phyloP scores from a whole-genome alignment of 2,888 invertebrate species.

The Galerucella nymphaeae region DNA sequence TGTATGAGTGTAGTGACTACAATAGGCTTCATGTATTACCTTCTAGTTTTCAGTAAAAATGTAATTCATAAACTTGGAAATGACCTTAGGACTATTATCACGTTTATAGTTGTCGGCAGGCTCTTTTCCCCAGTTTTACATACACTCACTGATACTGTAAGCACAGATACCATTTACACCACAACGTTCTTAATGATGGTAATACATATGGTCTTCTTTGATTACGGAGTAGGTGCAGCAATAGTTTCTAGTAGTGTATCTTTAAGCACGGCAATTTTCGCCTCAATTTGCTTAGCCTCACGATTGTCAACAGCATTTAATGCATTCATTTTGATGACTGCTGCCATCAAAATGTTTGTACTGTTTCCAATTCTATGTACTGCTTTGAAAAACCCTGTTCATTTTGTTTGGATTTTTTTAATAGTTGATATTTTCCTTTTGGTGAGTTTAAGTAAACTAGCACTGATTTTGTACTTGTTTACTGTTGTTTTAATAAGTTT shows the following conservation, averaged over 20 bases:
- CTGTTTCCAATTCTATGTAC: conserved; percentile 84
- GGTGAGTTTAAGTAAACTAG: conserved; percentile 69
- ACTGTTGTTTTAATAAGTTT: conserved; percentile 75
- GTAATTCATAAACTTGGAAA: conserved; percentile 62
- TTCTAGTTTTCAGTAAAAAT: conserved; percentile 49
- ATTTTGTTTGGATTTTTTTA: conserved; percentile 68
- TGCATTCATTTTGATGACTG: conserved; percentile 90
- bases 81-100: conserved; percentile 81
- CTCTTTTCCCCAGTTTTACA: conserved; percentile 91
- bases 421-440: conserved; percentile 68
- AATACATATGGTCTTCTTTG: conserved; percentile 89
- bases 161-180: conserved; percentile 97
- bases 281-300: conserved; percentile 94
- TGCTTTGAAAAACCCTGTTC: conserved; percentile 69
- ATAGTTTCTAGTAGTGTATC: conserved; percentile 93
- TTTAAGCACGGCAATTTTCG: conserved; percentile 94
- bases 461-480: conserved; percentile 72
- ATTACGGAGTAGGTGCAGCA: conserved; percentile 89
- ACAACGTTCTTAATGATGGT: conserved; percentile 89
- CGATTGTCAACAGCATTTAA: conserved; percentile 86
- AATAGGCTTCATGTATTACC: conserved; percentile 74
- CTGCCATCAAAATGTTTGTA: conserved; percentile 90
- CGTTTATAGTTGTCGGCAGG: conserved; percentile 88
- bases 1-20: conserved; percentile 69
- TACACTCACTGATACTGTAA: conserved; percentile 95